Percentiles rank a stretch among this genome's conserved stretches.
phyloP scores from a whole-genome alignment of 64 coral and sea anemone species.

The Orbicella faveolata region DNA sequence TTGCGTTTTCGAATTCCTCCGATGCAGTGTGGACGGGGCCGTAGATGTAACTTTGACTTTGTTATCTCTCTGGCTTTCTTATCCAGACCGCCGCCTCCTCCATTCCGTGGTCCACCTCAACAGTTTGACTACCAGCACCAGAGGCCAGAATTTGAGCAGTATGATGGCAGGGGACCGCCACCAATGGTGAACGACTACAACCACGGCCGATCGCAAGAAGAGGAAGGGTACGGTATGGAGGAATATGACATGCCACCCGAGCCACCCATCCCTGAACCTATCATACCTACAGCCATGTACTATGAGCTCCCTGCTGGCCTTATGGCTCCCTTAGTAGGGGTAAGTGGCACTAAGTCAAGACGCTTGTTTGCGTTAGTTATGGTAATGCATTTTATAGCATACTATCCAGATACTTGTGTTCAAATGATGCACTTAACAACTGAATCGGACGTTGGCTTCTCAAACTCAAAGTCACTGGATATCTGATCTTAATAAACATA shows the following conservation, averaged over 20 bases:
- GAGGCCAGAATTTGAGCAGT: slow-evolving; percentile 44
- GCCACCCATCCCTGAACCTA: slow-evolving; percentile 72
- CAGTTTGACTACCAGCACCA: slow-evolving; percentile 87
- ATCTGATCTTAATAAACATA: too few relatives aligned
- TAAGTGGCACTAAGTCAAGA: neutral
- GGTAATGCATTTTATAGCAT: too few relatives aligned
- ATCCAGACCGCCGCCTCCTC: slow-evolving; percentile 69
- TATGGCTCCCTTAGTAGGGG: slow-evolving; percentile 93
- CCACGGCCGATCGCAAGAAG: slow-evolving; percentile 41
- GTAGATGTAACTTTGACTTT: neutral
- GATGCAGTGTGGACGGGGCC: neutral
- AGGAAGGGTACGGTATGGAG: slow-evolving; percentile 60
- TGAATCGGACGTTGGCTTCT: too few relatives aligned
- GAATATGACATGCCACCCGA: slow-evolving; percentile 67
- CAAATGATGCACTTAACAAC: too few relatives aligned
- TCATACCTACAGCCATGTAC: slow-evolving; percentile 95
- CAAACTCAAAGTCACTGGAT: too few relatives aligned
- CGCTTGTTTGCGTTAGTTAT: neutral
- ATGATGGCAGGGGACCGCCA: slow-evolving; percentile 45
- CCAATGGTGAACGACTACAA: slow-evolving; percentile 68
- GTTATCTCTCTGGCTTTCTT: slow-evolving; percentile 5
- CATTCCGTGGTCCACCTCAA: slow-evolving; percentile 67
- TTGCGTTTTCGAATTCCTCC: too few relatives aligned
- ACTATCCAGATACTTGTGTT: too few relatives aligned
- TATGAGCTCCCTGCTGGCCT: slow-evolving; percentile 96